These are phyloP conservation scores for Ariopsis seemanni DNA, from an alignment of 2,113 vertebrate genomes.

Conservation along the genomic window DNA sequence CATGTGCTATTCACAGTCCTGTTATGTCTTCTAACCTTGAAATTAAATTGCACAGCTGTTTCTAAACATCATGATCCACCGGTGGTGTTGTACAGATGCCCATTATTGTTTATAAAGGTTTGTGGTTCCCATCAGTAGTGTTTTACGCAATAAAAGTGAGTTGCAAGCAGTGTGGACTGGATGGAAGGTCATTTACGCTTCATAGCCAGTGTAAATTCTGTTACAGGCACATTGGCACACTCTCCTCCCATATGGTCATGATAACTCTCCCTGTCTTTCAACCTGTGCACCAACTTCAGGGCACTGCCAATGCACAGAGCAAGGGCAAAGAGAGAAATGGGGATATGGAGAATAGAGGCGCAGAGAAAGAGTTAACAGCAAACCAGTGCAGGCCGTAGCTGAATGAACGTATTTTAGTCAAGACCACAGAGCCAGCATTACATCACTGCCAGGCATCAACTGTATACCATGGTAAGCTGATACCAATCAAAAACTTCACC, in stretches of 20 bases:
- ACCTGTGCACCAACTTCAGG: neutral
- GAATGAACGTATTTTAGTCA: neutral
- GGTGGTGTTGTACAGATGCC: neutral
- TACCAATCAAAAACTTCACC: neutral
- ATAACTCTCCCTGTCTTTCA: neutral
- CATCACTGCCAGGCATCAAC: constrained; percentile 10
- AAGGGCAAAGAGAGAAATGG: neutral
- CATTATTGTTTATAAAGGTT: neutral
- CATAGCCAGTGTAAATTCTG: neutral
- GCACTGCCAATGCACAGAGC: neutral
- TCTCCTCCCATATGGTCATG: neutral
- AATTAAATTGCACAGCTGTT: neutral
- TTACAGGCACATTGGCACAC: neutral
- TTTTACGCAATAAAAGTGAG: neutral
- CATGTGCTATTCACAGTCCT: neutral
- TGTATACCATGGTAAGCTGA: neutral
- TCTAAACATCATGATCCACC: neutral
- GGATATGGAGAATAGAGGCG: neutral
- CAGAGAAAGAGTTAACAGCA: neutral
- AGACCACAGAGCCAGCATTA: neutral
- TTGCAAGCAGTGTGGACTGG: neutral
- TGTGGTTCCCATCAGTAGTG: neutral
- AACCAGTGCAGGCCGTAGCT: neutral
- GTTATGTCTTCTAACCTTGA: neutral
- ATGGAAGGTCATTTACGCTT: neutral